A percentile compares a stretch with the other conserved stretches of the same genome.
Evolutionary conservation across 2,797 vertebrate genomes (phyloP).

Genomic region (Pogonophryne albipinna): DNA sequence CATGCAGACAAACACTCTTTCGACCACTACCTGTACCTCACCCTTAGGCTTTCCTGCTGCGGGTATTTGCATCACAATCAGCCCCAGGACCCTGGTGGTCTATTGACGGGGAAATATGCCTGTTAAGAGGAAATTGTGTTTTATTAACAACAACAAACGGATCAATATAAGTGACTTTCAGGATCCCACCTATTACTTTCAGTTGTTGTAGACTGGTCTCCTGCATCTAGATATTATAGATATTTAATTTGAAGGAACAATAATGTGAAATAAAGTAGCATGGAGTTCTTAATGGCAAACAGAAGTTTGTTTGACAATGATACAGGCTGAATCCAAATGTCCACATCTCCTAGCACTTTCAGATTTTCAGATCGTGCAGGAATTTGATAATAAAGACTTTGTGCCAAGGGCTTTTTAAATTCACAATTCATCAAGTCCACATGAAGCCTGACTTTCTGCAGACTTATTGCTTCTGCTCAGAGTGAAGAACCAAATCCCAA

Average conservation of each 20-base stretch:
- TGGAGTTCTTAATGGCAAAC: background rate
- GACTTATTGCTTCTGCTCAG: too few species aligned
- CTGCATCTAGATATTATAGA: background rate
- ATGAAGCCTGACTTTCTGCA: too few species aligned
- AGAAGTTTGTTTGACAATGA: too few species aligned
- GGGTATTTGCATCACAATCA: constrained; percentile 77
- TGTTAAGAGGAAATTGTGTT: constrained; percentile 49
- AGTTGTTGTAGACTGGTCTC: background rate
- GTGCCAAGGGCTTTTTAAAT: too few species aligned
- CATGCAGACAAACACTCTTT: constrained; percentile 35
- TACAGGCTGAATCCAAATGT: too few species aligned
- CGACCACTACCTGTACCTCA: constrained; percentile 41
- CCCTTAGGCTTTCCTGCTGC: constrained; percentile 59
- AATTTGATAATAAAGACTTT: too few species aligned
- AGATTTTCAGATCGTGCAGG: too few species aligned
- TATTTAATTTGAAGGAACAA: constrained; percentile 1
- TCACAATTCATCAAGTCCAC: too few species aligned
- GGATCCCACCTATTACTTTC: constrained; percentile 16
- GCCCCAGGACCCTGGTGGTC: constrained; percentile 51
- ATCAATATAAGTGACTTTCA: constrained; percentile 43
- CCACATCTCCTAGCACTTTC: too few species aligned
- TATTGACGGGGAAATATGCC: constrained; percentile 70
- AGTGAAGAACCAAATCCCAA: too few species aligned
- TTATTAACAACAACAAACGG: constrained; percentile 51
- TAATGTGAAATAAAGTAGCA: background rate